phyloP scores from a whole-genome alignment of 2,113 vertebrate species.

The Ophiodon elongatus region DNA sequence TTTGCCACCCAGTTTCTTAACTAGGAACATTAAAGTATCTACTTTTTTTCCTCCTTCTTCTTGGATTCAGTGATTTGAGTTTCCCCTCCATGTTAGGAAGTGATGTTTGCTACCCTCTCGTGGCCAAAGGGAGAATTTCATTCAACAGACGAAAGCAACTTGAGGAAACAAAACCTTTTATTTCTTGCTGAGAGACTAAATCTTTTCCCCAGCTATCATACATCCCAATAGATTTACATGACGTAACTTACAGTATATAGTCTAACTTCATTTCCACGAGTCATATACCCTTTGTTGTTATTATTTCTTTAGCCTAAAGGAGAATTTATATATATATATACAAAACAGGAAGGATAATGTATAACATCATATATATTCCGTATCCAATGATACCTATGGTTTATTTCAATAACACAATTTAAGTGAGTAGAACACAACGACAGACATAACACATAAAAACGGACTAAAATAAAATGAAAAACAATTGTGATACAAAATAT shows the following conservation, averaged over 20 bases:
- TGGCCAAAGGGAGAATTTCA: conserved; percentile 20
- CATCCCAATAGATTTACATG: not conserved
- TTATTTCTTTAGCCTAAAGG: not conserved
- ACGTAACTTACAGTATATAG: not conserved
- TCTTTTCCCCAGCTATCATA: not conserved
- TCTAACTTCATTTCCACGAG: not conserved
- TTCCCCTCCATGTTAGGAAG: not conserved
- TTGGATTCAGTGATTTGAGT: not conserved
- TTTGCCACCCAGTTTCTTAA: not conserved
- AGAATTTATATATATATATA: not conserved
- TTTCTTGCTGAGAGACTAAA: not conserved
- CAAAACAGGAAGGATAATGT: not conserved
- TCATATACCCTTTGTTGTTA: not conserved
- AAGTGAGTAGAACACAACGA: too few relatives aligned
- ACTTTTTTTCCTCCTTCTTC: not conserved
- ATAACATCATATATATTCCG: not conserved
- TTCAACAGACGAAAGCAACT: not conserved
- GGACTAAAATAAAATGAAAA: too few relatives aligned
- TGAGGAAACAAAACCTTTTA: not conserved
- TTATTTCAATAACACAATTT: too few relatives aligned
- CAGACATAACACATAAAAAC: too few relatives aligned
- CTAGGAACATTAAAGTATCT: not conserved
- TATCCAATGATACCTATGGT: too few relatives aligned
- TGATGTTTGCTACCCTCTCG: conserved; percentile 46
- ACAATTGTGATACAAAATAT: too few relatives aligned